Evolutionary conservation across 2,797 vertebrate genomes (phyloP).

Genomic region (Ceryle rudis): DNA sequence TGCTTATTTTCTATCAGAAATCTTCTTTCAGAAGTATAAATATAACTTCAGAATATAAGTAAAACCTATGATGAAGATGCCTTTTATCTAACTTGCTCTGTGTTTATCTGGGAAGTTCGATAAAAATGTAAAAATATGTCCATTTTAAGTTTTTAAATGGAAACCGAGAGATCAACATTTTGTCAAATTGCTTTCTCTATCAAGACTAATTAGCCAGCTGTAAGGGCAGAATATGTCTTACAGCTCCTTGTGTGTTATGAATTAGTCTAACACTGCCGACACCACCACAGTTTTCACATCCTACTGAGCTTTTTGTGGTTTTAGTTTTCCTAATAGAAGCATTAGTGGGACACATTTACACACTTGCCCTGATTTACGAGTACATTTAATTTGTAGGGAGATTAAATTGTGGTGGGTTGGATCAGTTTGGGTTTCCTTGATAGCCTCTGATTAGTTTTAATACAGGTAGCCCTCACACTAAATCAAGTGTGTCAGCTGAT

Average conservation of each 20-base stretch:
- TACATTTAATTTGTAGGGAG: slow-evolving; percentile 29
- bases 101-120: not conserved
- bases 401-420: slow-evolving; percentile 34
- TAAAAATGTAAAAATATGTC: not conserved
- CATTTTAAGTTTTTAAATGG: not conserved
- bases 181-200: not conserved
- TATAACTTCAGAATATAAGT: not conserved
- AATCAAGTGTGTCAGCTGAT: slow-evolving; percentile 46
- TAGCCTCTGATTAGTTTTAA: slow-evolving; percentile 42
- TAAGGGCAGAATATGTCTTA: not conserved
- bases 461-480: not conserved
- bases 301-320: slow-evolving; percentile 26
- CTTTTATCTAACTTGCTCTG: not conserved
- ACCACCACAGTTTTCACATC: not conserved
- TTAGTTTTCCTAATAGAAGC: not conserved
- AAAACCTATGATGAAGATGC: not conserved
- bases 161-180: not conserved
- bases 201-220: slow-evolving; percentile 10
- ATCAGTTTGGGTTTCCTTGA: slow-evolving; percentile 31
- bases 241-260: not conserved
- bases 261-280: not conserved
- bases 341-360: not conserved
- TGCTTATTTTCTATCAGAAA: not conserved
- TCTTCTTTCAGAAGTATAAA: not conserved
- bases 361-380: slow-evolving; percentile 40